Base-by-base conservation (phyloP, 1,140 invertebrate species). In the Physella acuta region DNA sequence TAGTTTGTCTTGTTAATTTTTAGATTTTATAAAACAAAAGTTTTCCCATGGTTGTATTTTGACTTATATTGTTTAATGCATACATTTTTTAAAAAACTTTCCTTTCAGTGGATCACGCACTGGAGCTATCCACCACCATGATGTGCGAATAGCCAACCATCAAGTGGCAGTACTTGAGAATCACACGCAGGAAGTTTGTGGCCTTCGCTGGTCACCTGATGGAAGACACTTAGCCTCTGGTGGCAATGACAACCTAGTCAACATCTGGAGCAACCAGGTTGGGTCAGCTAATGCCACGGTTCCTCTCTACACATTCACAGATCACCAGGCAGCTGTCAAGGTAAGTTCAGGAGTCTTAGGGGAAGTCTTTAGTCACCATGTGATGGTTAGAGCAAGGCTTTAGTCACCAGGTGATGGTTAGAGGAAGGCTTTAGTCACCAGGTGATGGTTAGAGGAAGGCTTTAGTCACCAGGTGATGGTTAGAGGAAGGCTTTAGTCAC, bases 131-230 rank as follows among this genome's bases (percentile, higher is more conserved):
- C 90, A 94, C 74, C 94, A 98, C 80, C 94, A 98, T 81, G 97
- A 99, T 87, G 95, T 99, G 0, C 87, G 97, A 44, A 89, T 93
- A 72, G 87, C 93, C 0, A 88, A 97, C n/a, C 95, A 98, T 83
- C 87, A 90, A 56, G 87, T 97, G 17, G 87, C 88, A 20, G 90
- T 90, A 2, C 83, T 95, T 31, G 82, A 84, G 51, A 91, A 89
- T 17, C 96, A 98, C 81, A 88, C 89, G 1, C 94, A 95, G 85
- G 87, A 88, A 76, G 91, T 99, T 16, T 99, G 97, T 84, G 95
- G 96, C 0, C 84, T 99, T 0, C 92, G 93, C 82, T 99, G 97
- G 97, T 97, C 94, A 1, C 90, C 91, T 0, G 94, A 98, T 85
- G 94, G 93, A 14, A 90, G 91, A 72, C 92, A 93, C 84, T 87